Evolutionary conservation across 2,797 vertebrate species (phyloP).

Genomic region (Pseudocheirus occidentalis): DNA sequence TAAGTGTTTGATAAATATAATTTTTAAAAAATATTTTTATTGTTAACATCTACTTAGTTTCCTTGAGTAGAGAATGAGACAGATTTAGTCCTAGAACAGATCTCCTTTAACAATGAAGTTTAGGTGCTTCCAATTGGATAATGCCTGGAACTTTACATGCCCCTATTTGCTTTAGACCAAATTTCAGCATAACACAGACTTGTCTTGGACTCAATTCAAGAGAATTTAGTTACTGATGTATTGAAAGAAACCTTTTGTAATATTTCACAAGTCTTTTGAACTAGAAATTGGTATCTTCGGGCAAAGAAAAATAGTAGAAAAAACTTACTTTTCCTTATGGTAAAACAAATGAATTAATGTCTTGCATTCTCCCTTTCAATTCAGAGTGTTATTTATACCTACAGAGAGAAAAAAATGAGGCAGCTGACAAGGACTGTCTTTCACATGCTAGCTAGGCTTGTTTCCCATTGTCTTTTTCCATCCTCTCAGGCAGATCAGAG

Average conservation of each 20-base stretch:
- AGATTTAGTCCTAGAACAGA: neutral
- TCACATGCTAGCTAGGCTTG: neutral
- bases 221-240: neutral
- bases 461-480: neutral
- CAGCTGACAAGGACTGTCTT: neutral
- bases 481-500: neutral
- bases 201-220: neutral
- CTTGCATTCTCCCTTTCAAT: neutral
- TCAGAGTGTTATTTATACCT: neutral
- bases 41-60: neutral
- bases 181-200: neutral
- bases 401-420: neutral
- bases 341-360: neutral
- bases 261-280: neutral
- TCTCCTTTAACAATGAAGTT: neutral
- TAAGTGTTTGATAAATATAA: neutral
- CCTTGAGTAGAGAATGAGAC: neutral
- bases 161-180: neutral
- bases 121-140: neutral
- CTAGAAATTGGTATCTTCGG: neutral
- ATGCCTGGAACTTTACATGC: neutral
- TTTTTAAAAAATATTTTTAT: neutral
- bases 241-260: neutral
- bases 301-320: neutral
- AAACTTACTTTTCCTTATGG: neutral